These are phyloP conservation scores for Xiphophorus birchmanni DNA, from an alignment of 2,797 vertebrate species.

Conservation along the genomic window DNA sequence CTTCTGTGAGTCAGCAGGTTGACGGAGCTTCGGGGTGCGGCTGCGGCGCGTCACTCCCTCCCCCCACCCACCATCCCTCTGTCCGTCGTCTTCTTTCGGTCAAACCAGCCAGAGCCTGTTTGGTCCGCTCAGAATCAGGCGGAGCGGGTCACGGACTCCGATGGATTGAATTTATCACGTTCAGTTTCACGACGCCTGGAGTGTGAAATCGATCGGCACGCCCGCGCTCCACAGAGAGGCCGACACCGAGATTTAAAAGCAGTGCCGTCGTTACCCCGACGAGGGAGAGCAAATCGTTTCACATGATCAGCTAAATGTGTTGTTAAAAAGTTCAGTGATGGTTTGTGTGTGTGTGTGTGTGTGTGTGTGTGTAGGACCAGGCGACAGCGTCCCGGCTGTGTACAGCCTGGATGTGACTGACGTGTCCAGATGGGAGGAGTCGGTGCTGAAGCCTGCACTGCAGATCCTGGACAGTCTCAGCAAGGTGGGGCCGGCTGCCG, in stretches of 20 bases:
- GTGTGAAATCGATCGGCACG: background rate
- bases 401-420: conserved; percentile 92
- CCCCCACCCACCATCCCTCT: conserved; percentile 24
- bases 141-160: background rate
- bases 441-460: conserved; percentile 89
- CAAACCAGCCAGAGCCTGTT: conserved; percentile 8
- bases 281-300: background rate
- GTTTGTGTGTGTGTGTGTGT: conserved; percentile 4
- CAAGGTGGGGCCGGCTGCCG: conserved; percentile 82
- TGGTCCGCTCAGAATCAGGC: background rate
- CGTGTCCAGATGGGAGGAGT: conserved; percentile 87
- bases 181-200: background rate
- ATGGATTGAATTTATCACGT: background rate
- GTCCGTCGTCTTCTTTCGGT: conserved; percentile 16
- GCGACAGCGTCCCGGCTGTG: conserved; percentile 85
- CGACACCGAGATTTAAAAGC: background rate
- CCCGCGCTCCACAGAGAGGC: background rate
- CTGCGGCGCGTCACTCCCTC: conserved; percentile 56
- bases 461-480: conserved; percentile 89
- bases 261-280: background rate
- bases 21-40: conserved; percentile 70
- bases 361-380: conserved; percentile 82
- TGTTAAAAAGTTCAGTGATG: background rate
- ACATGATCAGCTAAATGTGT: conserved; percentile 1
- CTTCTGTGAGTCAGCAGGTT: conserved; percentile 83